Evolutionary conservation across 2,888 invertebrate genomes (phyloP).

Genomic region (Ferdinandea cuprea): DNA sequence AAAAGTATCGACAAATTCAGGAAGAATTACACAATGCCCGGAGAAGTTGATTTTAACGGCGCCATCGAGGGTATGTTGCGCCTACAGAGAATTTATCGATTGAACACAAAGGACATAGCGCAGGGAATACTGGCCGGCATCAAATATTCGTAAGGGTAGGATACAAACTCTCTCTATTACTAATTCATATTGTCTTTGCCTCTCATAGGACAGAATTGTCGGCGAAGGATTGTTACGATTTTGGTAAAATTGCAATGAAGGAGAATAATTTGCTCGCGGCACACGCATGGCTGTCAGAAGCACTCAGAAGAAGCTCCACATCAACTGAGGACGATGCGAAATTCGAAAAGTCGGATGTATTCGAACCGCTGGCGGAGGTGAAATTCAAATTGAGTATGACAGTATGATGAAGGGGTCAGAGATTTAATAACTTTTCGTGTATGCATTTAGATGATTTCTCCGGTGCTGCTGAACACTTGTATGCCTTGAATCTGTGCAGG

Average conservation of each 20-base stretch:
- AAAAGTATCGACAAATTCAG: conserved; percentile 73
- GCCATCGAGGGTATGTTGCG: conserved; percentile 97
- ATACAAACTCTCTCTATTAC: not conserved
- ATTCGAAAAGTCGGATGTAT: conserved; percentile 70
- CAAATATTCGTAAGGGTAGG: conserved; percentile 85
- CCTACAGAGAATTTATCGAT: conserved; percentile 94
- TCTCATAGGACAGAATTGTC: conserved; percentile 83
- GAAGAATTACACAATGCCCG: conserved; percentile 84
- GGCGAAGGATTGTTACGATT: conserved; percentile 92
- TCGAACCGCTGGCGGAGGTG: conserved; percentile 74
- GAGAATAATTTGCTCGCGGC: conserved; percentile 94
- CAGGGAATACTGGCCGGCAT: conserved; percentile 92
- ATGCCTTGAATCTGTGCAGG: conserved; percentile 65
- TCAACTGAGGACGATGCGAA: conserved; percentile 29
- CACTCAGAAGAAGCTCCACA: conserved; percentile 67
- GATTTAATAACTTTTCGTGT: not conserved
- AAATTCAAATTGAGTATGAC: conserved; percentile 75
- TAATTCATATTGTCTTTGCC: not conserved
- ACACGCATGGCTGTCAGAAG: conserved; percentile 92
- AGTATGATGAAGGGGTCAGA: too few species aligned
- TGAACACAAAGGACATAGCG: conserved; percentile 92
- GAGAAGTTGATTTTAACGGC: conserved; percentile 94
- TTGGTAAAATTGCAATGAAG: conserved; percentile 92
- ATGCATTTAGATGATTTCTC: conserved; percentile 66
- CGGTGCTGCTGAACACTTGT: conserved; percentile 76